phyloP scores from a whole-genome alignment of 1,140 invertebrate genomes.

The Caenorhabditis briggsae region DNA sequence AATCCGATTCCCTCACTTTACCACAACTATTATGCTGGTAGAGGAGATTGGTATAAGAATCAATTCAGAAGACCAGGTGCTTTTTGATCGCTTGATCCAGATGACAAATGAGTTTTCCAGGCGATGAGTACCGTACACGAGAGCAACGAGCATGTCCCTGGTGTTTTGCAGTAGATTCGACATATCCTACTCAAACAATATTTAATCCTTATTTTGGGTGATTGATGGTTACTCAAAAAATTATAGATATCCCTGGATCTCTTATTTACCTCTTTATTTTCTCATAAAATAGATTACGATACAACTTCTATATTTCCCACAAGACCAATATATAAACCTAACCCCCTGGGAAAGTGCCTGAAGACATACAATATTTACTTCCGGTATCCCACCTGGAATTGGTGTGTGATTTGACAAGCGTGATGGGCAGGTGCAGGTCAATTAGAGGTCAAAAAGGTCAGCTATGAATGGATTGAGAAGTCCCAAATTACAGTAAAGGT shows the following conservation, averaged over 20 bases:
- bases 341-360: too few species aligned
- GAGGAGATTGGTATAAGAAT: conserved; percentile 59
- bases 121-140: conserved; percentile 58
- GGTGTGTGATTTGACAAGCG: too few species aligned
- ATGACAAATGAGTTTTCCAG: background rate
- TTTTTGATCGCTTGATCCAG: background rate
- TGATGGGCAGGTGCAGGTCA: too few species aligned
- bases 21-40: conserved; percentile 28
- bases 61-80: conserved; percentile 56
- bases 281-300: background rate
- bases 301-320: too few species aligned
- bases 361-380: too few species aligned
- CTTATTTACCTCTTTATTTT: background rate
- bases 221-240: background rate
- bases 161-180: conserved; percentile 58
- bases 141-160: conserved; percentile 61
- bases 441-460: too few species aligned
- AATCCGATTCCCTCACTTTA: conserved; percentile 55
- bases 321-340: too few species aligned
- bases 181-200: conserved; percentile 44
- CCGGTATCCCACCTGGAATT: too few species aligned
- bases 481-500: too few species aligned
- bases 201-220: conserved; percentile 48
- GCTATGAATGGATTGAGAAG: too few species aligned
- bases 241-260: background rate